Percentiles rank a stretch among this genome's conserved stretches.
These are phyloP conservation scores for Apis dorsata DNA, from an alignment of 1,140 invertebrate species.

Conservation along the genomic window DNA sequence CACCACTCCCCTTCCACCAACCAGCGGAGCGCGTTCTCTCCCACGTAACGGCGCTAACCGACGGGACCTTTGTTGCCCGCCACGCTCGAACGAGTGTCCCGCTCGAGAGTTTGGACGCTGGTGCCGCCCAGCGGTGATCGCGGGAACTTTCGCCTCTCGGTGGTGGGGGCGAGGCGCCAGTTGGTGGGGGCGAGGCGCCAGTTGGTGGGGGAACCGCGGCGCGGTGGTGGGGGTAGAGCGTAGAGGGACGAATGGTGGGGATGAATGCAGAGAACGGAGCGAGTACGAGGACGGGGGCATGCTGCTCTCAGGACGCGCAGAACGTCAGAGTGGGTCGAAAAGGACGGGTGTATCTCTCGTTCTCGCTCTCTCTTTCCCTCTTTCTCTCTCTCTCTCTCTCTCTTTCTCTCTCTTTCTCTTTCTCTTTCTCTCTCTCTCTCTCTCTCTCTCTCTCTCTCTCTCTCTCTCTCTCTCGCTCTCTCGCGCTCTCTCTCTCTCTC, in stretches of 20 bases:
- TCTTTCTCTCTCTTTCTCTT: background rate
- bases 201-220: conserved; percentile 22
- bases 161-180: conserved; percentile 9
- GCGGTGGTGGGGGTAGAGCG: conserved; percentile 47
- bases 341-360: conserved; percentile 63
- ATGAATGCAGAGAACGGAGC: conserved; percentile 61
- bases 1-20: conserved; percentile 64
- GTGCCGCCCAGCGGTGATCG: conserved; percentile 64
- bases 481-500: background rate
- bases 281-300: conserved; percentile 64
- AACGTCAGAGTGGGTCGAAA: conserved; percentile 71
- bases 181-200: conserved; percentile 13
- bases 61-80: conserved; percentile 62
- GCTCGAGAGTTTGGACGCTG: conserved; percentile 64
- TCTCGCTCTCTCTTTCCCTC: conserved; percentile 19
- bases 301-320: conserved; percentile 68
- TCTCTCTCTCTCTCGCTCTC: background rate
- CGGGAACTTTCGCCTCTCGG: conserved; percentile 44
- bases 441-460: background rate
- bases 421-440: conserved; percentile 24
- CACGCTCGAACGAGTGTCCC: conserved; percentile 56
- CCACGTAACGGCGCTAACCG: conserved; percentile 60
- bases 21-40: conserved; percentile 62
- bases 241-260: conserved; percentile 52
- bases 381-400: background rate